phyloP scores from a whole-genome alignment of 2,113 vertebrate genomes.

The Epinephelus fuscoguttatus region DNA sequence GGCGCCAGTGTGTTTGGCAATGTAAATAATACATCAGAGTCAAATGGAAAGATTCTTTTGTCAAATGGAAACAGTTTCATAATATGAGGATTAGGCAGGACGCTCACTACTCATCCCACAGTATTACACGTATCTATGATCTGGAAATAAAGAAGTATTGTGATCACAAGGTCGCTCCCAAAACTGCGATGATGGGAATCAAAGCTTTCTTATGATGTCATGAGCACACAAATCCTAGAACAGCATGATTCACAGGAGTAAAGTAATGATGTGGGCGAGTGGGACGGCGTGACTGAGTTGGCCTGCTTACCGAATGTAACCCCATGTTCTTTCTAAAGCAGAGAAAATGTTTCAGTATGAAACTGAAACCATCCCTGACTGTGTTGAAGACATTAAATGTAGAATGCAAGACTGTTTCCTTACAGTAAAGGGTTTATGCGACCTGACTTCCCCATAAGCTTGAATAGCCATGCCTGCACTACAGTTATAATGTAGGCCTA shows the following conservation, averaged over 20 bases:
- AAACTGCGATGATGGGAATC: constrained; percentile 12
- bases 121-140: not conserved
- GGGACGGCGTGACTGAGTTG: not conserved
- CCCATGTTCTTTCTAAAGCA: not conserved
- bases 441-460: not conserved
- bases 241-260: constrained; percentile 31
- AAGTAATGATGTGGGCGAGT: constrained; percentile 12
- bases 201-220: constrained; percentile 25
- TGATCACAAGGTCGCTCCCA: not conserved
- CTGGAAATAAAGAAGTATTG: not conserved
- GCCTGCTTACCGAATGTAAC: not conserved
- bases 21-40: not conserved
- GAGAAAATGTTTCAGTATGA: not conserved
- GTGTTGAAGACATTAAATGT: not conserved
- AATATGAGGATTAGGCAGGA: not conserved
- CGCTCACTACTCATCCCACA: not conserved
- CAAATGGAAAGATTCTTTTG: not conserved
- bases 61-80: constrained; percentile 1
- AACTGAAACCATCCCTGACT: not conserved
- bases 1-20: not conserved
- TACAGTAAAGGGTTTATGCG: not conserved
- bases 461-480: too few relatives aligned
- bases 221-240: not conserved
- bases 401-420: not conserved
- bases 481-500: too few relatives aligned